Evolutionary conservation across 2,797 vertebrate genomes (phyloP).

Genomic region (Anguilla megastoma): DNA sequence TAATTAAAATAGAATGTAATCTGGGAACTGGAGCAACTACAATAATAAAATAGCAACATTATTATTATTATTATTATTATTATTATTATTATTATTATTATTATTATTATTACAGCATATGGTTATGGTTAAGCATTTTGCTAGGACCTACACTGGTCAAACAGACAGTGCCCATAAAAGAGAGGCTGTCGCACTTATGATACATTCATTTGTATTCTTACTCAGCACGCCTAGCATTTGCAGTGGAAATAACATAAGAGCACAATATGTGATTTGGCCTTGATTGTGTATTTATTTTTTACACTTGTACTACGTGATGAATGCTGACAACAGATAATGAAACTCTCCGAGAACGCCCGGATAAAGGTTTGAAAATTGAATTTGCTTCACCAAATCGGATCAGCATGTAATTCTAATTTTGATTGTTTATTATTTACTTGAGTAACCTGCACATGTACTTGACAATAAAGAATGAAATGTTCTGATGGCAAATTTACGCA

Average conservation of each 20-base stretch:
- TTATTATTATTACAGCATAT: not conserved
- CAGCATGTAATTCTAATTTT: not conserved
- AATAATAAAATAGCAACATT: not conserved
- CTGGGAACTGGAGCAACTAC: not conserved
- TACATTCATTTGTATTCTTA: not conserved
- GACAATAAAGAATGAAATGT: conserved; percentile 1
- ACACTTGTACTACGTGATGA: conserved; percentile 8
- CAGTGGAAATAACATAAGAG: not conserved
- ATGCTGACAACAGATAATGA: conserved; percentile 9
- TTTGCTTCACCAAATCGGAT: not conserved
- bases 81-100: not conserved
- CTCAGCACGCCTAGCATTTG: not conserved
- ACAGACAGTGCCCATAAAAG: not conserved
- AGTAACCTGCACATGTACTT: not conserved
- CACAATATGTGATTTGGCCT: not conserved
- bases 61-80: not conserved
- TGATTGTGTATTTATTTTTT: conserved; percentile 8
- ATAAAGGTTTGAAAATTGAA: not conserved
- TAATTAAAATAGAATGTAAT: not conserved
- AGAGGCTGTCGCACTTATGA: not conserved
- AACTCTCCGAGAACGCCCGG: not conserved
- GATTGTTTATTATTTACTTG: conserved; percentile 8
- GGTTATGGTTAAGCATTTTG: not conserved
- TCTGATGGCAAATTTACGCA: not conserved
- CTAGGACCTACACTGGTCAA: not conserved